These are phyloP conservation scores for Condylura cristata DNA, from an alignment of 2,113 vertebrate species.

Conservation along the genomic window DNA sequence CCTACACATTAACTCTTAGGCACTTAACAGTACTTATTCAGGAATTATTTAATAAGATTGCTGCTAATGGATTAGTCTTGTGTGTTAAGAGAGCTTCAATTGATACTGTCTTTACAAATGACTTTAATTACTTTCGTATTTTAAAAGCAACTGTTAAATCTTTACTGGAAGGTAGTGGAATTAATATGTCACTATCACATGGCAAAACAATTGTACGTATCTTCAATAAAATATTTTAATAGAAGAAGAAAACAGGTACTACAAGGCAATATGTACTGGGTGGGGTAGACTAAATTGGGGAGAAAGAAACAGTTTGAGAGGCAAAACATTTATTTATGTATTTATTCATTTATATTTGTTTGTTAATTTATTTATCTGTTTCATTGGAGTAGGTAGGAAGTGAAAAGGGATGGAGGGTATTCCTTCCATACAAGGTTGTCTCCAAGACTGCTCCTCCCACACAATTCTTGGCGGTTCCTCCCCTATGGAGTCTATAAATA, in stretches of 20 bases:
- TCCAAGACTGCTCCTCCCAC: neutral
- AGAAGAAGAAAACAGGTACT: neutral
- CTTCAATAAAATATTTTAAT: neutral
- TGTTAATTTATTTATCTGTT: no score
- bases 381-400: neutral
- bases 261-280: neutral
- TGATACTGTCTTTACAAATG: neutral
- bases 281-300: neutral
- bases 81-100: neutral
- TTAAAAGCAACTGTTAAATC: conserved; percentile 26
- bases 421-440: neutral
- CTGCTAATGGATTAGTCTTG: neutral
- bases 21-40: neutral
- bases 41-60: neutral
- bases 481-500: neutral
- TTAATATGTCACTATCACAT: neutral
- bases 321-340: no score
- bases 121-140: neutral
- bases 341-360: no score
- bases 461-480: neutral
- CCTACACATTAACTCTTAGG: neutral
- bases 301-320: neutral
- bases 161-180: neutral
- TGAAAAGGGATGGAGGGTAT: neutral
- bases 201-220: conserved; percentile 9